Evolutionary conservation across 2,888 invertebrate genomes (phyloP), one percentile per base, ranked within the genome.

Genomic region (Melanostoma scalare): DNA sequence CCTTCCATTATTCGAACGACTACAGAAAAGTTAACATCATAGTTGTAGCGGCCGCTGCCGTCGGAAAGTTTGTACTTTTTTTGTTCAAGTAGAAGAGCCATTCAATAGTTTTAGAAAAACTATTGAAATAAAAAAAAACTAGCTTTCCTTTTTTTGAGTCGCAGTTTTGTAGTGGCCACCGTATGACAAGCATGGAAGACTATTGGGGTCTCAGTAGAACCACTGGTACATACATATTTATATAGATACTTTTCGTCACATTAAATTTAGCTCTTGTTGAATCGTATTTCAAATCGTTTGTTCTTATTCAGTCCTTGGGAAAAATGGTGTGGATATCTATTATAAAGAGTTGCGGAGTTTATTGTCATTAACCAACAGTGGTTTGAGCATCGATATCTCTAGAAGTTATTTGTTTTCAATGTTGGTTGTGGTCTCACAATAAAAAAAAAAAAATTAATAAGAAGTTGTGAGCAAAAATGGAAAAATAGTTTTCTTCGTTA

Each of bases 121-220:
- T 58, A 48, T 56, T 52, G 52, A 38, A 61, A 85, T 80, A 55
- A 69, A 75, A 50, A 48, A 20, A 58, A 44, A 38, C 48, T 55
- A 78, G 65, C 42, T 65, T 71, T 46, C 35, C 44, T 30, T 71
- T 75, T 84, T 78, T 56, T 77, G 50, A 72, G 68, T 71, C 56
- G 71, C 86, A 86, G 86, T 87, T 86, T 68, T 81, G 86, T 85
- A 86, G 86, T 85, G 86, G 80, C 86, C 79, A 85, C 85, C 86
- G 85, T 78, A 87, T 87, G 85, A 87, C 84, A 86, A 88, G 87
- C 87, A 89, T 89, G 89, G 89, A 89, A 86, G 89, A 89, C 87
- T 87, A 90, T 89, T 91, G 91, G 91, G 91, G 91, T 88, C 90
- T 91, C 87, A 90, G 89, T 89, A 90, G 88, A 89, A 90, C 89